These are phyloP conservation scores for Lasioglossum oenotherae DNA, from an alignment of 2,888 invertebrate species.

Conservation along the genomic window DNA sequence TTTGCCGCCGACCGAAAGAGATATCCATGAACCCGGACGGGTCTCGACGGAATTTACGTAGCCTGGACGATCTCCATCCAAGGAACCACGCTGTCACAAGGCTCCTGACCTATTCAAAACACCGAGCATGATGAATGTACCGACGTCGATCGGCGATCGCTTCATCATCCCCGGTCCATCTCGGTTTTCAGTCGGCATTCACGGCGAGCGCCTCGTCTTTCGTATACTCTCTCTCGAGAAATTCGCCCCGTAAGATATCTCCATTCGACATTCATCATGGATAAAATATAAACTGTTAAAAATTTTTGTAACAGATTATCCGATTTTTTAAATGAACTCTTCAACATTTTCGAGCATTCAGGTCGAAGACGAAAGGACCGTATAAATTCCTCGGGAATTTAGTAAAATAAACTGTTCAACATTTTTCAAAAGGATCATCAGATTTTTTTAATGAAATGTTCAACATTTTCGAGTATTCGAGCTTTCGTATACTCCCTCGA, in stretches of 20 bases:
- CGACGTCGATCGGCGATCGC: constrained; percentile 43
- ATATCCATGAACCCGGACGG: not conserved
- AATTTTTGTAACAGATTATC: too few species aligned
- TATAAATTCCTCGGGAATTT: constrained; percentile 78
- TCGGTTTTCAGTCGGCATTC: constrained; percentile 17
- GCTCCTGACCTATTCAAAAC: constrained; percentile 56
- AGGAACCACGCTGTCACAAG: not conserved
- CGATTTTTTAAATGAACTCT: too few species aligned
- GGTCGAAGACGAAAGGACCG: constrained; percentile 47
- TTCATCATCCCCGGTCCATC: constrained; percentile 51
- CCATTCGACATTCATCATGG: not conserved
- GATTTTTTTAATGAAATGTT: too few species aligned
- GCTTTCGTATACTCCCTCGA: too few species aligned
- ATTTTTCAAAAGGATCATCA: too few species aligned
- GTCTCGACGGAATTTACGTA: not conserved
- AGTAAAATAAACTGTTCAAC: constrained; percentile 37
- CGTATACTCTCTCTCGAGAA: not conserved
- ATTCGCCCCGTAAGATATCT: not conserved
- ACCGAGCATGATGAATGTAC: constrained; percentile 74
- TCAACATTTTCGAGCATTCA: not conserved
- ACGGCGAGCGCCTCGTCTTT: not conserved
- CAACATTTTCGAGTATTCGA: too few species aligned
- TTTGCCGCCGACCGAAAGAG: constrained; percentile 4
- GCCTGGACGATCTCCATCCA: not conserved
- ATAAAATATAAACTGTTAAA: not conserved